These are phyloP conservation scores for Hirtodrosophila cameraria DNA, from an alignment of 2,888 invertebrate genomes.

Conservation along the genomic window DNA sequence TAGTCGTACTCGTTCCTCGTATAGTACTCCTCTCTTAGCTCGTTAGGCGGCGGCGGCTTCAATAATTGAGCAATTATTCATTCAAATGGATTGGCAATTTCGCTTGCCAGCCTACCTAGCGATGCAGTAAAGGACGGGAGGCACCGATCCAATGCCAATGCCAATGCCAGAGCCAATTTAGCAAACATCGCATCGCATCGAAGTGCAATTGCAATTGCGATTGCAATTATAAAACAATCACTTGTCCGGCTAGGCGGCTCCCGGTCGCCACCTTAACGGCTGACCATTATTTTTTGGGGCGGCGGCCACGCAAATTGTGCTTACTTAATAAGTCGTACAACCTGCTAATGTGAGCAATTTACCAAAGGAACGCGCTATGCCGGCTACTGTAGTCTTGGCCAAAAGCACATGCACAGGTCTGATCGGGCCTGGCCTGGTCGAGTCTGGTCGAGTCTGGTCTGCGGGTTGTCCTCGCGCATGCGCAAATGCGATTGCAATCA, in stretches of 20 bases:
- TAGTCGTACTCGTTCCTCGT: neutral
- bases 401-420: conserved; percentile 17
- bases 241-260: conserved; percentile 75
- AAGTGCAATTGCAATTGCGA: conserved; percentile 78
- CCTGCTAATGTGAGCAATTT: conserved; percentile 83
- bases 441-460: conserved; percentile 32
- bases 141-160: neutral
- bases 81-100: conserved; percentile 83
- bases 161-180: conserved; percentile 64
- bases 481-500: conserved; percentile 76
- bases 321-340: conserved; percentile 83
- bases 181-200: conserved; percentile 50
- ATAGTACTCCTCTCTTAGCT: no score
- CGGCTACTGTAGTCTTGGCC: conserved; percentile 50
- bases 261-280: conserved; percentile 76
- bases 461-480: conserved; percentile 61
- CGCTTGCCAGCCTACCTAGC: conserved; percentile 67
- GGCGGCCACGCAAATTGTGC: conserved; percentile 83
- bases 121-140: conserved; percentile 14
- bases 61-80: conserved; percentile 83
- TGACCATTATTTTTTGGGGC: conserved; percentile 77
- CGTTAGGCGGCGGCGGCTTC: conserved; percentile 64
- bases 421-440: conserved; percentile 4
- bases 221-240: conserved; percentile 84
- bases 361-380: conserved; percentile 78